Evolutionary conservation across 2,888 invertebrate species (phyloP).

Genomic region (Clusia tigrina): DNA sequence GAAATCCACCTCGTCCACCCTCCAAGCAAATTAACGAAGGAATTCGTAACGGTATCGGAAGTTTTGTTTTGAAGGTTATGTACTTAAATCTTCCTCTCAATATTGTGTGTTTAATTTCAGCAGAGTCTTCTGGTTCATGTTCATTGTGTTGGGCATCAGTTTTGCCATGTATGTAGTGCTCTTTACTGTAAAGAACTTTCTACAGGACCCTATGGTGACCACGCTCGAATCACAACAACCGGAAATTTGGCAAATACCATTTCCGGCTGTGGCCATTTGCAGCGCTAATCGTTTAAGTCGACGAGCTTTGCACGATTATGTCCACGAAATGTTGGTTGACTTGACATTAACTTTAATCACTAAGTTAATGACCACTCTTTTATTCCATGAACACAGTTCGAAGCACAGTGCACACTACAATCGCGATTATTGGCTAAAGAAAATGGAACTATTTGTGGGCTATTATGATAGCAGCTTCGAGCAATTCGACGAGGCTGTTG

Average conservation of each 20-base stretch:
- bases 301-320: constrained; percentile 35
- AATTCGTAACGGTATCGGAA: no score
- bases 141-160: constrained; percentile 46
- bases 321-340: constrained; percentile 37
- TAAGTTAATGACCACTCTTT: no score
- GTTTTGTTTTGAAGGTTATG: no score
- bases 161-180: constrained; percentile 46
- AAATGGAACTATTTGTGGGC: constrained; percentile 43
- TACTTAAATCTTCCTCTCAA: no score
- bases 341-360: background rate
- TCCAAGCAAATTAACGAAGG: no score
- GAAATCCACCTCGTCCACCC: no score
- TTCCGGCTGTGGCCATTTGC: constrained; percentile 50
- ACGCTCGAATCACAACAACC: constrained; percentile 38
- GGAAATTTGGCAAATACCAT: constrained; percentile 33
- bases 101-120: background rate
- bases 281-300: constrained; percentile 52
- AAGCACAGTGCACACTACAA: constrained; percentile 8
- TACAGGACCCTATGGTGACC: constrained; percentile 48
- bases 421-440: constrained; percentile 35
- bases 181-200: constrained; percentile 44
- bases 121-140: constrained; percentile 53
- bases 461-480: constrained; percentile 37
- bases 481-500: constrained; percentile 37
- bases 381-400: constrained; percentile 1